phyloP scores from a whole-genome alignment of 2,888 invertebrate genomes.

The Dynastes maya region DNA sequence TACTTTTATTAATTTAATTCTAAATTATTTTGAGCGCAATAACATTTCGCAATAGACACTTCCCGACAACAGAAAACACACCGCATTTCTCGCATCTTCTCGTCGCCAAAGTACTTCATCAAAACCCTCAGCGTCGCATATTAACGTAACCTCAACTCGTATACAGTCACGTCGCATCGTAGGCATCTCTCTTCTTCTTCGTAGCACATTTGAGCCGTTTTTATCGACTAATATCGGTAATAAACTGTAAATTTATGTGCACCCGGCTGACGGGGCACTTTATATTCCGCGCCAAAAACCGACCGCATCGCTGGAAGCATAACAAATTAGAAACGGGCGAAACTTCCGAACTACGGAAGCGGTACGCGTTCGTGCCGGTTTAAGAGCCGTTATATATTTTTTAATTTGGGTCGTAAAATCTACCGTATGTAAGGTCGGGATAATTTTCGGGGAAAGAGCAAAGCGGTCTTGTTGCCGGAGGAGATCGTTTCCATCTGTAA shows the following conservation, averaged over 20 bases:
- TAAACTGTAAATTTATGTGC: conserved; percentile 10
- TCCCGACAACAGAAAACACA: too few species aligned
- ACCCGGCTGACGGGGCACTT: not conserved
- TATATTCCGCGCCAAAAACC: not conserved
- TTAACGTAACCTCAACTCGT: too few species aligned
- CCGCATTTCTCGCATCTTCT: too few species aligned
- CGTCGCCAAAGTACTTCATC: too few species aligned
- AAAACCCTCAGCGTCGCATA: too few species aligned
- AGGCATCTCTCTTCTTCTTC: too few species aligned
- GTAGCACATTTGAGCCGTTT: not conserved
- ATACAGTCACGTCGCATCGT: too few species aligned
- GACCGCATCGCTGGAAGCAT: conserved; percentile 4
- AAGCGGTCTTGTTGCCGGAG: not conserved
- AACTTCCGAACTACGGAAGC: not conserved
- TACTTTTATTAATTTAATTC: too few species aligned
- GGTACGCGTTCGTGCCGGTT: not conserved
- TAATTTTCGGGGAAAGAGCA: not conserved
- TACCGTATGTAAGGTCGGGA: not conserved
- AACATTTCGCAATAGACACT: too few species aligned
- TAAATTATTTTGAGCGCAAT: too few species aligned
- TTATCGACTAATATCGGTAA: conserved; percentile 5
- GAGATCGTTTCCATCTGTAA: too few species aligned
- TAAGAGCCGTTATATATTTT: not conserved
- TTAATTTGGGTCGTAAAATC: not conserved
- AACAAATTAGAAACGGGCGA: not conserved